These are phyloP conservation scores for Corythaixoides concolor DNA, from an alignment of 2,113 vertebrate species.

Conservation along the genomic window DNA sequence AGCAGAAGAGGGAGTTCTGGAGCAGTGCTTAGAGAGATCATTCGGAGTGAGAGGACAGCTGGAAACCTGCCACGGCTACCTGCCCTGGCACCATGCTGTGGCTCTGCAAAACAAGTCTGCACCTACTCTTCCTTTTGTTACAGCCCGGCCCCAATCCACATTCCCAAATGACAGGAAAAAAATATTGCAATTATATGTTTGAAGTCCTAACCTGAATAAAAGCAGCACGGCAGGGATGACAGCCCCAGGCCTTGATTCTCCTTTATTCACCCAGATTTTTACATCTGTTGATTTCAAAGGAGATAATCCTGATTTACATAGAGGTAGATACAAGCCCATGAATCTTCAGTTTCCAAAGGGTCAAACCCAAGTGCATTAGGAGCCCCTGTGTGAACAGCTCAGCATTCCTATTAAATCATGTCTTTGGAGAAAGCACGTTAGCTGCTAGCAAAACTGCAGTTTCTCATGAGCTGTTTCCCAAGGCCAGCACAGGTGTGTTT, in stretches of 20 bases:
- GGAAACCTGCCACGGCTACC: background rate
- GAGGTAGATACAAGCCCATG: constrained; percentile 1
- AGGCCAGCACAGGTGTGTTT: constrained; percentile 25
- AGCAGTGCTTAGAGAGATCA: background rate
- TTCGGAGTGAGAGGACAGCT: background rate
- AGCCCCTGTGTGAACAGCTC: background rate
- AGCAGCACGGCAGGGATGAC: constrained; percentile 2
- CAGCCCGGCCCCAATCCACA: background rate
- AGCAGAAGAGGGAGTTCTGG: background rate
- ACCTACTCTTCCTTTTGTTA: constrained; percentile 15
- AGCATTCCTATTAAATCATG: constrained; percentile 46
- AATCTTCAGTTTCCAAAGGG: constrained; percentile 35
- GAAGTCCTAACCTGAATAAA: constrained; percentile 61
- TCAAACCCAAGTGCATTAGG: background rate
- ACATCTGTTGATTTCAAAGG: constrained; percentile 45
- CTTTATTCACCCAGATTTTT: constrained; percentile 9
- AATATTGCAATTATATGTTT: background rate
- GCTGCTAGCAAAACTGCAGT: background rate
- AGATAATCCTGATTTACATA: constrained; percentile 30
- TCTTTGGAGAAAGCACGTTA: background rate
- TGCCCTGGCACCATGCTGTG: background rate
- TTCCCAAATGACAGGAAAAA: constrained; percentile 61
- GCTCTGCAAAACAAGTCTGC: background rate
- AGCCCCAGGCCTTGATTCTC: background rate
- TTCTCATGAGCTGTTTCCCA: constrained; percentile 24